Base-by-base conservation (phyloP, 2,888 invertebrate species). In the Cryptus armator region DNA sequence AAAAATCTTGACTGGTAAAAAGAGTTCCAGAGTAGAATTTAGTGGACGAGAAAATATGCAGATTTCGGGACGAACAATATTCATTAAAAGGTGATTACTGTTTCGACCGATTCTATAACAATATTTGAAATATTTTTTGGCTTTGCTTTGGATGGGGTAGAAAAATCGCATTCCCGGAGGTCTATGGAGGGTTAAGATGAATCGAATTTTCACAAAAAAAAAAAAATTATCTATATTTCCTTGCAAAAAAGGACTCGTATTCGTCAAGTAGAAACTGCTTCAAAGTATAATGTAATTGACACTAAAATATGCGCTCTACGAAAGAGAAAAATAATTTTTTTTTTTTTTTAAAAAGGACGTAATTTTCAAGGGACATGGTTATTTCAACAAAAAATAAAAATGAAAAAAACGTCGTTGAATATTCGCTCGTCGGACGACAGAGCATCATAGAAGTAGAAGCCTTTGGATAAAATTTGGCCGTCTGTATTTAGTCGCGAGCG, bases 241-340 rank as follows among this genome's bases (percentile, higher is more conserved):
- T 1, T 59, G 59, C 14, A 2, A 59, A 59, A 59, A 59, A 29
- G 24, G 5, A 29, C 29, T 29, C 59, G 4, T 19, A 29, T 29
- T 12, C 29, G 4, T 19, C 3, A 14, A 29, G 59, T 59, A 14
- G 9, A 29, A 29, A 59, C 24, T 29, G 59, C 4, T 16, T n/a
- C 32, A n/a, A 14, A 12, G 29, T 29, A 29, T 29, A 62, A 74
- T 48, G 24, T 46, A 62, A 74, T 74, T 74, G 46, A 62, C 62
- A 16, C 29, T 62, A 16, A 74, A 74, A 74, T 74, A 62, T 74
- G 44, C 62, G 62, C 3, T 16, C 10, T 59, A 62, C 72, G 46
- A 46, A 29, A 62, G 44, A 16, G 29, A 46, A 29, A 43, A 44
- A 62, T 24, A 51, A 37, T 37, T 37, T 37, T 37, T 37, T 6